Base-by-base conservation (phyloP, 2,797 vertebrate species). In the Micropoecilia bifurca region DNA sequence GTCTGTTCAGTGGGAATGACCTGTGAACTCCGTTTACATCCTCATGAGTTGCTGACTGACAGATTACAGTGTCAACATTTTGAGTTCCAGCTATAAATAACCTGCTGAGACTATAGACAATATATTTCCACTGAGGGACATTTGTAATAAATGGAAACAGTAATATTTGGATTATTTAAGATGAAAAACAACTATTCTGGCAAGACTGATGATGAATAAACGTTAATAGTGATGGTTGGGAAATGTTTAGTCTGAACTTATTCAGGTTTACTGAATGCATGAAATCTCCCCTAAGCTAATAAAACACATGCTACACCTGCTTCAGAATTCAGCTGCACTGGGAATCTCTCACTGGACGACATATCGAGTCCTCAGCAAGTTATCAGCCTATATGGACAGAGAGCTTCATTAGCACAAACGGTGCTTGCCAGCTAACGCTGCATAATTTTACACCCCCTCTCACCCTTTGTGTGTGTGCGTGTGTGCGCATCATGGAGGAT, bases 341-440 rank as follows among this genome's bases (percentile, higher is more conserved):
- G 86, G 87, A 79, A 91, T 80, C 86, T 90, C 85, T 90, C 86
- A 71, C 43, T 88, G 90, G 91, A 87, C 87, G 86, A 89, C 88
- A 89, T 87, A 92, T 91, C 80, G 83, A 93, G 91, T 90, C 88
- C 93, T 93, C 92, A 95, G 93, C 93, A 93, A 91, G 77, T 93
- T 95, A 91, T 87, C 92, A 90, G 90, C 88, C 91, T 89, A 75
- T 90, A 92, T 92, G 93, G 93, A 94, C 91, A 84, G 85, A 86
- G 90, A 89, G 91, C 92, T 93, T 95, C 94, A 94, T 94, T 93
- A 94, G 89, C 90, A 89, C 92, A 88, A 90, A 91, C 85, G 84
- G 80, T 73, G 88, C 86, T 87, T 74, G 89, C 84, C 91, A 93
- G 93, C 93, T 89, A 93, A 94, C 90, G 71, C 85, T 83, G 94